Evolutionary conservation across 2,888 invertebrate species (phyloP).

Genomic region (Invenusta paracnida): DNA sequence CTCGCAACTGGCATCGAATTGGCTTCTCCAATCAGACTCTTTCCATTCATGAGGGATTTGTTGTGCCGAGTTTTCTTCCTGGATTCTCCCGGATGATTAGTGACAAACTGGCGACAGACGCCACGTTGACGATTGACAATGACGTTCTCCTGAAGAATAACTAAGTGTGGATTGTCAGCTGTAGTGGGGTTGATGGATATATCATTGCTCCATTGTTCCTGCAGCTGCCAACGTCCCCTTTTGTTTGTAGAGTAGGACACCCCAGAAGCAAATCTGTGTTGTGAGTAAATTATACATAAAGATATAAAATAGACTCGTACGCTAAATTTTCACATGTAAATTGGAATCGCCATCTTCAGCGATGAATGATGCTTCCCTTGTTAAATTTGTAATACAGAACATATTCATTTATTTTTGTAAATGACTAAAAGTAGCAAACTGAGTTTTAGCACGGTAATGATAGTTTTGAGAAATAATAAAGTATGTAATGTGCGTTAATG

Average conservation of each 20-base stretch:
- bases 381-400: too few species aligned
- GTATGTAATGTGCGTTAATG: too few species aligned
- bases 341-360: too few species aligned
- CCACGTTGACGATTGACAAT: neutral
- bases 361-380: too few species aligned
- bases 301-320: too few species aligned
- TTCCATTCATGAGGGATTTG: neutral
- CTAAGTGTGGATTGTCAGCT: neutral
- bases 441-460: too few species aligned
- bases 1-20: neutral
- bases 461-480: too few species aligned
- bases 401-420: too few species aligned
- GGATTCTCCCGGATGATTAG: neutral
- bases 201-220: neutral
- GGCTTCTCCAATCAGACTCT: neutral
- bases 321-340: too few species aligned
- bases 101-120: neutral
- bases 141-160: neutral
- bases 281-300: too few species aligned
- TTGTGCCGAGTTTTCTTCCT: neutral
- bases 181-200: neutral
- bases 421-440: too few species aligned
- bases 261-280: neutral
- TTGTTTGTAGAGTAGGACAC: slow-evolving; percentile 9
- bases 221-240: neutral